Evolutionary conservation across 2,888 invertebrate genomes (phyloP).

Genomic region (Helicoverpa assulta): DNA sequence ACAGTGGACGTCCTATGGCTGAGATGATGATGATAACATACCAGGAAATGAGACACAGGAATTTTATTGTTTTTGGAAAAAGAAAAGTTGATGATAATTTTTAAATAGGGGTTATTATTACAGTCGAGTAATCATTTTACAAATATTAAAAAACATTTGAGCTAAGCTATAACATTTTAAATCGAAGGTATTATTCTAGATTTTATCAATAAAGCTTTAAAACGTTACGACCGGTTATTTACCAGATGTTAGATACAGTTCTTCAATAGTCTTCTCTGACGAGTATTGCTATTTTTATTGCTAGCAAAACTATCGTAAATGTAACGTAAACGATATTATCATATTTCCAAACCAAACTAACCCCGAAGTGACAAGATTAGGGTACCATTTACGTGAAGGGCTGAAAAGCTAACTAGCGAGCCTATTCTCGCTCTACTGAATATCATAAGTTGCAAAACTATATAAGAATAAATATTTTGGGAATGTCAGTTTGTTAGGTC

Average conservation of each 20-base stretch:
- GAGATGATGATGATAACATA: too few relatives aligned
- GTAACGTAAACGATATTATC: background rate
- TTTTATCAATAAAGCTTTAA: too few relatives aligned
- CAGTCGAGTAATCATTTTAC: too few relatives aligned
- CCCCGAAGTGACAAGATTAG: background rate
- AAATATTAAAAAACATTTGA: too few relatives aligned
- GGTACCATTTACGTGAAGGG: slow-evolving; percentile 4
- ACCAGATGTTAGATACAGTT: too few relatives aligned
- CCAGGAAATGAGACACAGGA: background rate
- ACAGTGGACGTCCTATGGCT: too few relatives aligned
- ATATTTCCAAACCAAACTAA: background rate
- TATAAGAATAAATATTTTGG: background rate
- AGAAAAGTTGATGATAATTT: background rate
- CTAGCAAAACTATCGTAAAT: background rate
- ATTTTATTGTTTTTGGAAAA: background rate
- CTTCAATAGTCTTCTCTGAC: too few relatives aligned
- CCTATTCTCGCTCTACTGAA: slow-evolving; percentile 22
- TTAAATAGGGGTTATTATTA: too few relatives aligned
- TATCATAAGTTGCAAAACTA: slow-evolving; percentile 7
- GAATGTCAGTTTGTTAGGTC: background rate
- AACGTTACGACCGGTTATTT: too few relatives aligned
- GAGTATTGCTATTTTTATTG: too few relatives aligned
- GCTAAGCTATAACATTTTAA: too few relatives aligned
- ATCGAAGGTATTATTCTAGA: too few relatives aligned
- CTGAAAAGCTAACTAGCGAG: slow-evolving; percentile 6